These are phyloP conservation scores for Ochotona curzoniae DNA, from an alignment of 2,113 vertebrate species.

Conservation along the genomic window DNA sequence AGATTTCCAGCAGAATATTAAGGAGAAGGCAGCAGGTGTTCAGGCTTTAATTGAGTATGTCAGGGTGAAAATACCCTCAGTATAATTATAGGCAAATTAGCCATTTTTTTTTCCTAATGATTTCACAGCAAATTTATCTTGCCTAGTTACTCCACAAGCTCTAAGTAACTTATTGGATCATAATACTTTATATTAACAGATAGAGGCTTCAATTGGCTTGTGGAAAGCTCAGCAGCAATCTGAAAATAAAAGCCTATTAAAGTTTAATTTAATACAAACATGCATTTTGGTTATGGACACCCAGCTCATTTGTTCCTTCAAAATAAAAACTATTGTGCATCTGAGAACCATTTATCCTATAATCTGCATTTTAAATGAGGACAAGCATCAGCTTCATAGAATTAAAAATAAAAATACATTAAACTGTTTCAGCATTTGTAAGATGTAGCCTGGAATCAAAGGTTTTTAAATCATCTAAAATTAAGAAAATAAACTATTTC, in stretches of 20 bases:
- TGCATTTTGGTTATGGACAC: neutral
- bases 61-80: slow-evolving; percentile 17
- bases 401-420: neutral
- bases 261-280: neutral
- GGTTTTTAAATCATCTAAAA: neutral
- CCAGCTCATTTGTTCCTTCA: neutral
- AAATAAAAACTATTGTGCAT: neutral
- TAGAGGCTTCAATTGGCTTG: neutral
- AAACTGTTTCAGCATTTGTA: neutral
- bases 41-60: neutral
- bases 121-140: slow-evolving; percentile 46
- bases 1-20: neutral
- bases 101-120: slow-evolving; percentile 54
- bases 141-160: neutral
- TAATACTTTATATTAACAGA: neutral
- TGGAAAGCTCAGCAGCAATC: neutral
- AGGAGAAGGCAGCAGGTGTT: slow-evolving; percentile 22
- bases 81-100: slow-evolving; percentile 56
- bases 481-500: neutral
- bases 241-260: neutral
- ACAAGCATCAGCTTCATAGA: neutral
- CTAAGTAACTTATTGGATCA: neutral
- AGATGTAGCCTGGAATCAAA: neutral
- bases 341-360: neutral
- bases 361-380: neutral